Conservation (phyloP, 2,797 vertebrate species). For the Chelon labrosus region DNA sequence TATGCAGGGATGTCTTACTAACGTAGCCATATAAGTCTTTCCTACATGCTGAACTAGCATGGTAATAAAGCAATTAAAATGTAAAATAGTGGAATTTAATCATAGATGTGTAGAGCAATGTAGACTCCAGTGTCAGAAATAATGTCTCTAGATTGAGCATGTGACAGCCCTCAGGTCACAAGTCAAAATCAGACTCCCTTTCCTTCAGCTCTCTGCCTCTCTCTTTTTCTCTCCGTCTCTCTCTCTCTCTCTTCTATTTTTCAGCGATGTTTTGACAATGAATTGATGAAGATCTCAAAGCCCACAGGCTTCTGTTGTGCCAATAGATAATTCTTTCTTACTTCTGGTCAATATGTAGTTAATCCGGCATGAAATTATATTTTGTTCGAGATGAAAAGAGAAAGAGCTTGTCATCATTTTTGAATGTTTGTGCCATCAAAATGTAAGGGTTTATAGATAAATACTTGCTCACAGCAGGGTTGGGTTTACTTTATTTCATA, state of each 20-base stretch:
- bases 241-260: conserved; percentile 18
- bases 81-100: conserved; percentile 80
- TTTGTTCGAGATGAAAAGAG: conserved; percentile 78
- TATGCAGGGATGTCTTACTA: conserved; percentile 47
- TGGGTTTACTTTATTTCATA: conserved; percentile 81
- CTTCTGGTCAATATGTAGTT: conserved; percentile 83
- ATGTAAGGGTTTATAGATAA: conserved; percentile 81
- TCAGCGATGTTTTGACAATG: conserved; percentile 43
- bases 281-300: conserved; percentile 75
- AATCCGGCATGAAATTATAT: conserved; percentile 87
- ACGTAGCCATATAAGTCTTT: conserved; percentile 53
- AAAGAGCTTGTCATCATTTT: conserved; percentile 78
- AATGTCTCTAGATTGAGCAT: conserved; percentile 72
- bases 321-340: conserved; percentile 71
- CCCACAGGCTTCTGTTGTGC: conserved; percentile 58
- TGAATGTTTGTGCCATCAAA: conserved; percentile 80
- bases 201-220: conserved; percentile 26
- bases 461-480: conserved; percentile 78
- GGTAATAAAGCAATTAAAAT: conserved; percentile 80
- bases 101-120: conserved; percentile 65
- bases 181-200: conserved; percentile 67
- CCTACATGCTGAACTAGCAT: conserved; percentile 64
- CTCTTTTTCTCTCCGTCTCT: not conserved
- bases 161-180: conserved; percentile 69
- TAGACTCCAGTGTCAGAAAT: conserved; percentile 65